These are phyloP conservation scores for Pristionchus fissidentatus DNA, from an alignment of 2,888 invertebrate genomes.

Conservation along the genomic window DNA sequence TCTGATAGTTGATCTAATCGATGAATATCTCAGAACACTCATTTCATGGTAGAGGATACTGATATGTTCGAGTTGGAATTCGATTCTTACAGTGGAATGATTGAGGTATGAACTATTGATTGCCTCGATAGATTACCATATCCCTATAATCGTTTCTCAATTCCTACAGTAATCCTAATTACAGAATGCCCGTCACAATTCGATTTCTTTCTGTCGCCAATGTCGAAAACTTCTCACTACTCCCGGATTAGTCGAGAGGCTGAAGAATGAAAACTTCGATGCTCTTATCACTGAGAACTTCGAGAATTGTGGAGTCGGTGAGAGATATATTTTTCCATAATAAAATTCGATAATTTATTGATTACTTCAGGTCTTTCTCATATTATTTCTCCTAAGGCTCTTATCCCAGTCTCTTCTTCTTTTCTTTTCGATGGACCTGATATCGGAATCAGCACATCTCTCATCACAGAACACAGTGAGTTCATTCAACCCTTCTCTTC, in stretches of 20 bases:
- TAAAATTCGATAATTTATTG: neutral
- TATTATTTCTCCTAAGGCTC: too few species aligned
- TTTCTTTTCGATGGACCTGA: too few species aligned
- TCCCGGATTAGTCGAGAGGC: neutral
- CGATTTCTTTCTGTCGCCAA: neutral
- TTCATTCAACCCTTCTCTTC: too few species aligned
- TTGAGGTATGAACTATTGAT: neutral
- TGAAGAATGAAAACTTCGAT: constrained; percentile 26
- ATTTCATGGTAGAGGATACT: neutral
- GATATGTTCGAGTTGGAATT: constrained; percentile 14
- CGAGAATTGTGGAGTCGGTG: constrained; percentile 12
- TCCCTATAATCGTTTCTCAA: neutral
- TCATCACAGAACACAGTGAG: too few species aligned
- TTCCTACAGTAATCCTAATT: neutral
- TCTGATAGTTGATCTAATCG: neutral
- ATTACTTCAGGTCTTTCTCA: neutral
- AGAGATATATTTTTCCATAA: neutral
- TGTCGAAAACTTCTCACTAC: neutral
- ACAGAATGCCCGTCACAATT: constrained; percentile 21
- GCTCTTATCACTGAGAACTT: neutral
- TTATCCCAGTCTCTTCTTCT: too few species aligned
- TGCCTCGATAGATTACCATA: neutral
- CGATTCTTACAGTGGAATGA: neutral
- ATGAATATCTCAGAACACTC: neutral
- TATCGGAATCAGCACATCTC: too few species aligned